Evolutionary conservation across 2,797 vertebrate species (phyloP).

Genomic region (Tokudaia muenninki): DNA sequence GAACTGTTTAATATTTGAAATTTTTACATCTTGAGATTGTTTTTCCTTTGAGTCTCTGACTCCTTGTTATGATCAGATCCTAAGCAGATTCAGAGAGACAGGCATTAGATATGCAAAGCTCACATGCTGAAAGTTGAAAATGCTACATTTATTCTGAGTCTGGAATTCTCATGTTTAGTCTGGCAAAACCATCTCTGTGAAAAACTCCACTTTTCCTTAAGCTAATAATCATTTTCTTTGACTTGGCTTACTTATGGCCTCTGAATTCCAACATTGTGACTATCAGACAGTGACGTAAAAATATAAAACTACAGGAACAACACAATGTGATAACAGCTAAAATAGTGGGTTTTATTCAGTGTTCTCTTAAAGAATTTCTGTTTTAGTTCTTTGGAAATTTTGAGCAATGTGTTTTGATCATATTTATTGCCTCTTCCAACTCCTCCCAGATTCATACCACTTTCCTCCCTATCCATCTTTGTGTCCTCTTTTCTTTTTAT

Average conservation of each 20-base stretch:
- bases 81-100: neutral
- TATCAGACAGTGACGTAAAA: neutral
- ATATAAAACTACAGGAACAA: neutral
- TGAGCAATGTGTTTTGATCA: neutral
- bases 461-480: neutral
- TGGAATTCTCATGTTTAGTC: neutral
- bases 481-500: neutral
- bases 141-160: neutral
- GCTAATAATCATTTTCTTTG: neutral
- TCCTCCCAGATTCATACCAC: neutral
- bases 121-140: neutral
- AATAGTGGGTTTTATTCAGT: neutral
- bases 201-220: neutral
- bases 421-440: neutral
- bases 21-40: neutral
- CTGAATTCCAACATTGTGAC: neutral
- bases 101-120: accelerated
- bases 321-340: neutral
- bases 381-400: neutral
- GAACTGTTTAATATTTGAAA: neutral
- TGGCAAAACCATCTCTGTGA: neutral
- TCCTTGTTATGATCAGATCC: neutral
- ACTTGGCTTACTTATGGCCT: neutral
- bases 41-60: neutral
- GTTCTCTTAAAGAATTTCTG: neutral